Conservation (phyloP, 2,797 vertebrate species). For the Sebastes itinus region DNA sequence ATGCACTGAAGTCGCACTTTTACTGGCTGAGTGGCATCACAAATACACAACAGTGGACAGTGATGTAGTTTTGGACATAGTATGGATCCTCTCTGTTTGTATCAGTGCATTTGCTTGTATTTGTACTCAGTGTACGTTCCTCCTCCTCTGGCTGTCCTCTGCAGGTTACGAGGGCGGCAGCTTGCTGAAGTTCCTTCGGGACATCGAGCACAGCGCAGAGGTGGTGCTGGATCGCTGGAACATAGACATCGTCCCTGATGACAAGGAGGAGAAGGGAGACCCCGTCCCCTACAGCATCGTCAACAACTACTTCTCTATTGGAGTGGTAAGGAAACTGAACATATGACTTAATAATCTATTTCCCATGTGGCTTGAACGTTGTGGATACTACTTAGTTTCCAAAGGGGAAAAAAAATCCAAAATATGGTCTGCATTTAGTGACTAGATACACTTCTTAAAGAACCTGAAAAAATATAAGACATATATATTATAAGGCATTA, state of each 20-base stretch:
- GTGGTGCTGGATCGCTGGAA: slow-evolving; percentile 95
- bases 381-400: not conserved
- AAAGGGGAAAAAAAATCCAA: not conserved
- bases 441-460: not conserved
- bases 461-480: not conserved
- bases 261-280: slow-evolving; percentile 90
- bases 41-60: not conserved
- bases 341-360: not conserved
- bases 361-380: not conserved
- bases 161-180: slow-evolving; percentile 94
- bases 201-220: slow-evolving; percentile 92
- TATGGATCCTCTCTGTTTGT: not conserved
- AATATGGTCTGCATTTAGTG: not conserved
- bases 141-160: not conserved
- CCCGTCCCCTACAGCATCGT: slow-evolving; percentile 93
- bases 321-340: slow-evolving; percentile 87
- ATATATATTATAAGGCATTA: not conserved
- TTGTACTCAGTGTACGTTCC: not conserved
- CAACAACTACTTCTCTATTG: slow-evolving; percentile 98
- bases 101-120: not conserved
- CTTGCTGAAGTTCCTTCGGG: slow-evolving; percentile 90
- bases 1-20: not conserved
- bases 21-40: not conserved
- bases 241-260: slow-evolving; percentile 88
- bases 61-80: too few relatives aligned